Evolutionary conservation across 2,888 invertebrate genomes (phyloP).

Genomic region (Isotomurus palustris): DNA sequence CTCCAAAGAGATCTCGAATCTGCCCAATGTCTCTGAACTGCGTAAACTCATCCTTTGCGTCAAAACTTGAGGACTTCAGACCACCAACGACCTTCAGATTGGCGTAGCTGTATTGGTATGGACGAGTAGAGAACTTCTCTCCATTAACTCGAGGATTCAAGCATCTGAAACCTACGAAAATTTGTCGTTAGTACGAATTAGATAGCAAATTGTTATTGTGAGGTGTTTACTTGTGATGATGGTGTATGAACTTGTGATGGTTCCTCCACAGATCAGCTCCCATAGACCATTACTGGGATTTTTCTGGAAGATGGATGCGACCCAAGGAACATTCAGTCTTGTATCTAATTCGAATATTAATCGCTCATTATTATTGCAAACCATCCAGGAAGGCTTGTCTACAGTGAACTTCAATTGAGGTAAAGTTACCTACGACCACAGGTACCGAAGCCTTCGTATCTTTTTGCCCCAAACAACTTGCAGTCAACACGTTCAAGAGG

Average conservation of each 20-base stretch:
- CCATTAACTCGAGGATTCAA: conserved; percentile 23
- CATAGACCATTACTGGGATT: conserved; percentile 9
- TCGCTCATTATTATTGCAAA: too few relatives aligned
- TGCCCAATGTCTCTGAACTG: conserved; percentile 30
- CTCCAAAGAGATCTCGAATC: conserved; percentile 20
- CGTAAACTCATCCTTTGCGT: conserved; percentile 27
- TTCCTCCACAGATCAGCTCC: conserved; percentile 30
- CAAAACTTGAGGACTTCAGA: conserved; percentile 16
- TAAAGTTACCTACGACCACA: too few relatives aligned
- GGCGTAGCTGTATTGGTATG: conserved; percentile 23
- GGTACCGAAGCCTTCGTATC: too few relatives aligned
- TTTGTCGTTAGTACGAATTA: background rate
- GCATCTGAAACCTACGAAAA: conserved; percentile 20
- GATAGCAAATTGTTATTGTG: background rate
- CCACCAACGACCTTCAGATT: conserved; percentile 30
- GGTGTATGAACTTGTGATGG: conserved; percentile 27
- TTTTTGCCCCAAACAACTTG: too few relatives aligned
- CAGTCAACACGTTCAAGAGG: too few relatives aligned
- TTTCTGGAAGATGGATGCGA: conserved; percentile 29
- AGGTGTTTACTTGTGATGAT: conserved; percentile 27
- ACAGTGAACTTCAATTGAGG: too few relatives aligned
- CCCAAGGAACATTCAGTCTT: conserved; percentile 30
- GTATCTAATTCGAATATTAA: conserved; percentile 14
- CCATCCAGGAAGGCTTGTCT: too few relatives aligned
- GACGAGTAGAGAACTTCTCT: conserved; percentile 20